These are phyloP conservation scores for Sula dactylatra DNA, from an alignment of 2,113 vertebrate genomes.

Conservation along the genomic window DNA sequence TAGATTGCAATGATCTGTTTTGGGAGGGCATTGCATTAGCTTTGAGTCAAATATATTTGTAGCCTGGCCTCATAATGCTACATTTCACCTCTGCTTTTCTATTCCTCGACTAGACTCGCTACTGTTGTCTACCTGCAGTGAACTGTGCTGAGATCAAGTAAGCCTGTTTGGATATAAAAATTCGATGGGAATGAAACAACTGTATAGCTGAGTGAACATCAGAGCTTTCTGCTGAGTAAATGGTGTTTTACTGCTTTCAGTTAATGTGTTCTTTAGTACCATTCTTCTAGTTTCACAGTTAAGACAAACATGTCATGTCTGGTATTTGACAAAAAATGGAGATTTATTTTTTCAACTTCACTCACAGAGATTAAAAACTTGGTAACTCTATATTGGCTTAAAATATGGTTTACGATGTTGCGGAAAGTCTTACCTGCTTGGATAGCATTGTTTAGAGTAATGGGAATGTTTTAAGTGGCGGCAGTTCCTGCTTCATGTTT, in stretches of 20 bases:
- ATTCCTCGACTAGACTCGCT: neutral
- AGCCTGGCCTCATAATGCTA: neutral
- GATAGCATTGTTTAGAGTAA: neutral
- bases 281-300: neutral
- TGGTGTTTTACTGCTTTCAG: neutral
- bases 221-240: neutral
- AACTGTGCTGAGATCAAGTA: constrained; percentile 54
- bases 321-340: neutral
- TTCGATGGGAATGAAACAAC: neutral
- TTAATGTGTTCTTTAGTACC: neutral
- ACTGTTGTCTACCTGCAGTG: neutral
- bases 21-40: neutral
- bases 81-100: neutral
- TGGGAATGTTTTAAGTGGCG: neutral
- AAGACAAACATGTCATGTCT: neutral
- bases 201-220: neutral
- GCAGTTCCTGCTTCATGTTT: neutral
- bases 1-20: neutral
- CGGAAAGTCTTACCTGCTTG: neutral
- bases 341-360: neutral
- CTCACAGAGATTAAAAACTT: neutral
- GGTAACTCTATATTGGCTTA: neutral
- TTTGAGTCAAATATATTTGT: constrained; percentile 20
- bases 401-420: neutral
- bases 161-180: neutral